These are phyloP conservation scores for Ostrea denselamellosa DNA, from an alignment of 1,140 invertebrate species.

Conservation along the genomic window DNA sequence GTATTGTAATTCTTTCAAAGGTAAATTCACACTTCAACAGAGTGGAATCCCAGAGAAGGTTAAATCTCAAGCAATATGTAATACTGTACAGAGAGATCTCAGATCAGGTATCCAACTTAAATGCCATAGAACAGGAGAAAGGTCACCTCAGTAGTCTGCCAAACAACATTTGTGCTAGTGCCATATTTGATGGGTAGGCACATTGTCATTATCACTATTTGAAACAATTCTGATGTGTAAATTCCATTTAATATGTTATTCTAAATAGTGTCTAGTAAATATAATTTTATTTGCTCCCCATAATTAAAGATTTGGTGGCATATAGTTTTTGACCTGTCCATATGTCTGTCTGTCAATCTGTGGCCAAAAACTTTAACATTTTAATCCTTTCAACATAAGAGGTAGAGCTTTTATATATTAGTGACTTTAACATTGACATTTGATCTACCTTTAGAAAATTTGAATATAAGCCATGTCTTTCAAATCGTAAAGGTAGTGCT, in stretches of 20 bases:
- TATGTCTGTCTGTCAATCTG: no score
- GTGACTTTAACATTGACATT: no score
- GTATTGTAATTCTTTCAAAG: conserved; percentile 52
- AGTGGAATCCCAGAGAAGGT: conserved; percentile 81
- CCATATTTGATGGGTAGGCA: conserved; percentile 61
- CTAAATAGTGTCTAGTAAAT: no score
- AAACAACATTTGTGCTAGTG: conserved; percentile 66
- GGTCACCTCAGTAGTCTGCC: conserved; percentile 15
- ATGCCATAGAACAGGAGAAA: conserved; percentile 28
- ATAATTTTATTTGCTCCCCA: no score
- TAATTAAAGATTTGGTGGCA: no score
- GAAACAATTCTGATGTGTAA: conserved; percentile 37
- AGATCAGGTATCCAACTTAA: conserved; percentile 69
- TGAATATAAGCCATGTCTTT: no score
- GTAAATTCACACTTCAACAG: conserved; percentile 63
- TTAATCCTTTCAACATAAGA: no score
- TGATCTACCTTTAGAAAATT: no score
- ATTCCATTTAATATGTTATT: neutral
- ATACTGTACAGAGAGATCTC: conserved; percentile 76
- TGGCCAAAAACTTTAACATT: no score
- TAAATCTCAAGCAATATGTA: conserved; percentile 83
- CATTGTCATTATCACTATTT: neutral
- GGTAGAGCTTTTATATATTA: no score
- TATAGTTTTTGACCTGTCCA: no score
- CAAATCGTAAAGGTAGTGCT: no score